Evolutionary conservation across 2,888 invertebrate species (phyloP).

Genomic region (Galerucella nymphaeae): DNA sequence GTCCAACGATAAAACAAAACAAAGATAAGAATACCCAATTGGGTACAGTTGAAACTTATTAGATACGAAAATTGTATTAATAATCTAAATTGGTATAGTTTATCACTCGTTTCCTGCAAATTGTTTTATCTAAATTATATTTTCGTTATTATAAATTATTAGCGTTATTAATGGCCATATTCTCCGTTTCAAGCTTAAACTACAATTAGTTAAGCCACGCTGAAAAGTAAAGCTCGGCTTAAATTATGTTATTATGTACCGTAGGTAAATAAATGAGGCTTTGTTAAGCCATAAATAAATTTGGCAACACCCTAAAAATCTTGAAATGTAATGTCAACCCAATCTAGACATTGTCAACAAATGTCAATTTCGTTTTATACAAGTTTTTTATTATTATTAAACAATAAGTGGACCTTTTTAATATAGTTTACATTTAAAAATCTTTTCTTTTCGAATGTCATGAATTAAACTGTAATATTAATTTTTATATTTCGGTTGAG

Average conservation of each 20-base stretch:
- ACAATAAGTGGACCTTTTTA: neutral
- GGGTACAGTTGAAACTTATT: conserved; percentile 5
- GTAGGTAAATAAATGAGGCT: too few relatives aligned
- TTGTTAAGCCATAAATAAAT: too few relatives aligned
- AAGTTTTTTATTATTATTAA: too few relatives aligned
- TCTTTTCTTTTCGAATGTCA: neutral
- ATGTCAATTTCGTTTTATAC: too few relatives aligned
- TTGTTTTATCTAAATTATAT: conserved; percentile 14
- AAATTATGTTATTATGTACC: too few relatives aligned
- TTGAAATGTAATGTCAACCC: too few relatives aligned
- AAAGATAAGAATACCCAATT: conserved; percentile 10
- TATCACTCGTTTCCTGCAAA: conserved; percentile 26
- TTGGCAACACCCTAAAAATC: too few relatives aligned
- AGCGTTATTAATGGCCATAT: too few relatives aligned
- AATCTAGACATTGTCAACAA: too few relatives aligned
- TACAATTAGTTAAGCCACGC: too few relatives aligned
- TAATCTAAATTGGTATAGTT: conserved; percentile 28
- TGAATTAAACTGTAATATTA: neutral
- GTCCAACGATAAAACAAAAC: neutral
- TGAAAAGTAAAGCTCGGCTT: too few relatives aligned
- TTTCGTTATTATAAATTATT: neutral
- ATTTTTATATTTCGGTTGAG: neutral
- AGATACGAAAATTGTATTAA: conserved; percentile 9
- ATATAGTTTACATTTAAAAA: neutral
- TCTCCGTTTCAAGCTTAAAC: too few relatives aligned